Evolutionary conservation across 2,888 invertebrate species (phyloP), one percentile per base, ranked within the genome.

Genomic region (Thecocarcelia acutangulata): DNA sequence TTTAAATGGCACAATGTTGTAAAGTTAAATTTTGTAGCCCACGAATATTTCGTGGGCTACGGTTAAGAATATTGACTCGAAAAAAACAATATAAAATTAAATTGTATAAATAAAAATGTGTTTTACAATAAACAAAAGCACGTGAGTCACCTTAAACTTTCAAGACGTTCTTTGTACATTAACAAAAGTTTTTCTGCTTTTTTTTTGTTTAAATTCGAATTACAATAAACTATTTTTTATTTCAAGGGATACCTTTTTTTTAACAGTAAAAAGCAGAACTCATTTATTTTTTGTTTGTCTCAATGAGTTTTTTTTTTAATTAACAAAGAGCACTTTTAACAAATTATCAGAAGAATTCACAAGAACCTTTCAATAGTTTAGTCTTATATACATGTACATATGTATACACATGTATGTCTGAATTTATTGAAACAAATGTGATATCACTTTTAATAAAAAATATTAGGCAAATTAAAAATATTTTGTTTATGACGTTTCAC

Each of bases 101-200:
- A 24, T 17, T 33, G 42, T 15, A 17, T 21, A 13, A 13, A 37
- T 37, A 56, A 56, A 70, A 58, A 17, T 50, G 17, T 61, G 24
- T 72, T 73, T 59, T 68, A 66, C 66, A 75, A 50, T 66, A 66
- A 68, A 66, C 28, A 66, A 74, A 68, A 66, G 63, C 68, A 75
- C 59, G 44, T 76, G 76, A 76, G 59, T 76, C 76, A 76, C 59
- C 33, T 52, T 68, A 15, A 56, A 21, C 46, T 17, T 46, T 17
- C 9, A 74, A 73, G 54, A 54, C 44, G 46, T 56, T 46, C 21
- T 8, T 15, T 19, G 15, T 28, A 54, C 12, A 46, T 19, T 15
- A 37, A 48, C 40, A 64, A 54, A 19, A n/a, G 24, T 24, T 24
- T 24, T 24, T 21, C 12, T n/a, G 2, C 37, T 40, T 13, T 19